Evolutionary conservation across 1,140 invertebrate genomes (phyloP), one percentile per base, ranked within the genome.

Genomic region (Ericerus pela): DNA sequence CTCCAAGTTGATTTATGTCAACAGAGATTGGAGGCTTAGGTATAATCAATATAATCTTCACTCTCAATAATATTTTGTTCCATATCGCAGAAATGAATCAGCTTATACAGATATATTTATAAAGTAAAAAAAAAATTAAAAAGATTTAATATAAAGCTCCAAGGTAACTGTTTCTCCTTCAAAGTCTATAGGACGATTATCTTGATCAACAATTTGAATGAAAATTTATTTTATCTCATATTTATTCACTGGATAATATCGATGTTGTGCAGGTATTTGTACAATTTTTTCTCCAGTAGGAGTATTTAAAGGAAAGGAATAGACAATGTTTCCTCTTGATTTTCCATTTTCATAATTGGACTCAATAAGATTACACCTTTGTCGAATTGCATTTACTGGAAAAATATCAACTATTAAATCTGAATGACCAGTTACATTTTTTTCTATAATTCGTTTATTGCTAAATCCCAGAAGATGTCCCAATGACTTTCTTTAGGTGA

Each of bases 251-350:
- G 41, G n/a, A 33, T 33, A 33, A 33, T 33, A 33, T 33, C 30
- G 8, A 33, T 33, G 30, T 33, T 33, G 30, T 10, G 41, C 2
- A 24, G 41, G 41, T 47, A 22, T 47, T 47, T 22, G 10, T 22
- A 10, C 10, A 22, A 47, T 47, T 47, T 47, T 47, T 14, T 47
- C 41, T 2, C 41, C 41, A 22, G 41, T 22, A 47, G 41, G 41
- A 22, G 41, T 47, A 47, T 47, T 47, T 24, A 47, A 47, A 22
- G 41, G 41, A 47, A 47, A 47, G 8, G 41, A 47, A 47, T 47
- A 47, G 20, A 47, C 18, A 22, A 47, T 47, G 26, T 47, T 47
- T 22, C 41, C 41, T 22, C 18, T 47, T 22, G 41, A 22, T 47
- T 47, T 47, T 22, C 41, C 41, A 47, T n/a, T n/a, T n/a, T n/a